Evolutionary conservation across 2,888 invertebrate genomes (phyloP), one percentile per base, ranked within the genome.

Genomic region (Apoda limacodes): DNA sequence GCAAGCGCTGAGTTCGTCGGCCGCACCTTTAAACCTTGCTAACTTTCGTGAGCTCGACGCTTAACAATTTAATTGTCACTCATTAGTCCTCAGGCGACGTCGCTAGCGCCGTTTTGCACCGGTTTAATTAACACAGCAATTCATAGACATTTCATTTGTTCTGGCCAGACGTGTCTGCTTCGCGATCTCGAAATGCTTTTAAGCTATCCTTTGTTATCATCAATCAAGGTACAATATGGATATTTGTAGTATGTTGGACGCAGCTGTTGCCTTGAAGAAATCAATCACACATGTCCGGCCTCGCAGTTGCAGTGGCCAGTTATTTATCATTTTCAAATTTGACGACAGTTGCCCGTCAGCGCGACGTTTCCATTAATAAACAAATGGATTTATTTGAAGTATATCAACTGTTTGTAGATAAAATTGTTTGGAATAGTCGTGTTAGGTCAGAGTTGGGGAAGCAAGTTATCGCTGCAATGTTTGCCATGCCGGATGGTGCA

Each of bases 31-130:
- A 60, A 65, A 69, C 67, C 60, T 65, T 63, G 60, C 60, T 65
- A 69, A 69, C 67, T 70, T 55, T 60, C 68, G 68, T 67, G 70
- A 72, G 67, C 65, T 67, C 61, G 65, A 68, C 69, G 64, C 62
- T 70, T 68, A 62, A 71, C 70, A 66, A 72, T 75, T 69, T 74
- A 72, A 76, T 75, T 74, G 68, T 67, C 63, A 55, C 67, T 69
- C 69, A 72, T 75, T 71, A 71, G 67, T 67, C 57, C 60, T 64
- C 49, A 66, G 62, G 65, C 68, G 66, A 59, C 55, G 61, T 59
- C 55, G 52, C 52, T 53, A 56, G 57, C 55, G 55, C 52, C 49
- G 55, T 62, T 64, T 67, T 17, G 7, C 17, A 17, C 17, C 17
- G 17, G 7, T 17, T 17, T 65, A 67, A 69, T 67, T 66, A 66